A percentile compares a stretch with the other conserved stretches of the same genome.
These are phyloP conservation scores for Mamestra configurata DNA, from an alignment of 1,140 invertebrate species.

Conservation along the genomic window DNA sequence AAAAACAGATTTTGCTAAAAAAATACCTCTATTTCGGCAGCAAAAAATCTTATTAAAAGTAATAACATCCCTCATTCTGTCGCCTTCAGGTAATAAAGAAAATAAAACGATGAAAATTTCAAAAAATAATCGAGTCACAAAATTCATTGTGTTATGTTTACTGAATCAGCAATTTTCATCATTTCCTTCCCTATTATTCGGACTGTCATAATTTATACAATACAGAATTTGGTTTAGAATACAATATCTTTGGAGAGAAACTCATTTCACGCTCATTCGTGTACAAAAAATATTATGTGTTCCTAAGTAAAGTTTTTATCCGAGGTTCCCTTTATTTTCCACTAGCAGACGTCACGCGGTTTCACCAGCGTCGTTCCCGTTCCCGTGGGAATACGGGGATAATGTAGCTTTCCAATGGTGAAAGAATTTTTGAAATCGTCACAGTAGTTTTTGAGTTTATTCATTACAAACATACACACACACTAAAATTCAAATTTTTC, in stretches of 20 bases:
- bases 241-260: slow-evolving; percentile 18
- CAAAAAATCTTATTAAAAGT: too few species aligned
- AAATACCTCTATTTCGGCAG: too few species aligned
- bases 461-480: too few species aligned
- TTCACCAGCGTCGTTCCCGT: too few species aligned
- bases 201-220: neutral
- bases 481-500: too few species aligned
- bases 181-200: slow-evolving; percentile 11
- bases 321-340: neutral
- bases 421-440: too few species aligned
- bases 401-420: too few species aligned
- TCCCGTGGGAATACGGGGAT: too few species aligned
- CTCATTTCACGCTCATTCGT: slow-evolving; percentile 31
- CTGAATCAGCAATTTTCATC: slow-evolving; percentile 5
- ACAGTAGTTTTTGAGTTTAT: too few species aligned
- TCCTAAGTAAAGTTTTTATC: slow-evolving; percentile 20
- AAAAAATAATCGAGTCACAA: neutral
- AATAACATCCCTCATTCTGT: neutral
- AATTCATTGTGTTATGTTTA: slow-evolving; percentile 11
- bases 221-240: slow-evolving; percentile 24
- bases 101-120: neutral
- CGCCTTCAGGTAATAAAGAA: neutral
- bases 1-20: too few species aligned
- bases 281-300: slow-evolving; percentile 40
- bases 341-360: too few species aligned